Base-by-base conservation (phyloP, 2,797 vertebrate genomes). In the Toxotes lorentzi region DNA sequence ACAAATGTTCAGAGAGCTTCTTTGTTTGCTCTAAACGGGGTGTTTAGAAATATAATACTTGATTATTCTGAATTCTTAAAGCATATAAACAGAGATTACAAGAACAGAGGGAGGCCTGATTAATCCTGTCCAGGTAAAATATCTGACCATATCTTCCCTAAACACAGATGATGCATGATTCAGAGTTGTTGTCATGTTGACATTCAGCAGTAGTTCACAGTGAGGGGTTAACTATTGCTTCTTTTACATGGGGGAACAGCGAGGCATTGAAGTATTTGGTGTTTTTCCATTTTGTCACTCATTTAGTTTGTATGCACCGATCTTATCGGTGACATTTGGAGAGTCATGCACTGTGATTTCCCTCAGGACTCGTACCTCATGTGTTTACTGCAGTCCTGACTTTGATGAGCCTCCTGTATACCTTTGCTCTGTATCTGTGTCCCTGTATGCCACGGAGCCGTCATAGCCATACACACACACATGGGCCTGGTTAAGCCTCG, bases 401-500 rank as follows among this genome's bases (percentile, higher is more conserved):
- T 56, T 59, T 30, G 51, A 75, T 81, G 27, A 54, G 30, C 65
- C 61, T 35, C 58, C 32, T 67, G 64, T 80, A 57, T 71, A 70
- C 16, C 48, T 38, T 75, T 70, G 58, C 53, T 51, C 65, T 56
- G 30, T 70, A 63, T 76, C 30, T 70, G 16, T 38, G 47, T 70
- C 59, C 23, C 61, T 64, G 21, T 78, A 58, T 77, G 61, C 32
- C 78, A 48, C 47, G 21, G 76, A 85, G 76, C 67, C 59, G 60
- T 76, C 66, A 51, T 27, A 63, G 43, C 43, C 53, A 30, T 23
- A 61, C 19, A 66, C 64, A 70, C 67, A 86, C 87, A 83, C 70
- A 81, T 58, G 34, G 72, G 67, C 74, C 68, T 83, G 79, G 73
- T 89, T 89, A 86, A 72, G 60, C 61, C 65, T 80, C 21, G 21